Evolutionary conservation across 2,113 vertebrate genomes (phyloP).

Genomic region (Agelaius tricolor): DNA sequence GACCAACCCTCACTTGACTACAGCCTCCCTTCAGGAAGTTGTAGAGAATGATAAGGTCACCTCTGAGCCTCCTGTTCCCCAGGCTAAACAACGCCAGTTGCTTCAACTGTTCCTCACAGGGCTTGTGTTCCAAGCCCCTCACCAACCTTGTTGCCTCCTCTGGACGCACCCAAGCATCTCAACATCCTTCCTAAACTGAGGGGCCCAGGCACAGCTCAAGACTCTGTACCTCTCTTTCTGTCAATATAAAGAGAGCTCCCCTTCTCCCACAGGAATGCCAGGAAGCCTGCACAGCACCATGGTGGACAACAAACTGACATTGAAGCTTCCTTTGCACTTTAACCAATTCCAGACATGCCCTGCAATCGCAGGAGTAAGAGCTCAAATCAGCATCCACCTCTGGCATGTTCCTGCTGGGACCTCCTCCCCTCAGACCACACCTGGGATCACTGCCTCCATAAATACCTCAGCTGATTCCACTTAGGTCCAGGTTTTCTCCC

Average conservation of each 20-base stretch:
- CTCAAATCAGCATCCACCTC: background rate
- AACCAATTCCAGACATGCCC: background rate
- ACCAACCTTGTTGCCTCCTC: too few species aligned
- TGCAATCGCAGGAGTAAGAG: background rate
- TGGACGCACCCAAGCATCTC: too few species aligned
- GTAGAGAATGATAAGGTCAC: too few species aligned
- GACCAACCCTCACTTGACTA: too few species aligned
- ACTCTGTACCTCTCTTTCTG: background rate
- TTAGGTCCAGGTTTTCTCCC: background rate
- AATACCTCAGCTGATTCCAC: background rate
- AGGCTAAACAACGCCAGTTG: too few species aligned
- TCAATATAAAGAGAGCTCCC: background rate
- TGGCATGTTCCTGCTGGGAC: background rate
- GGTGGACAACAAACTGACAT: background rate
- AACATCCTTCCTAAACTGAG: too few species aligned
- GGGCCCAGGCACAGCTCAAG: background rate
- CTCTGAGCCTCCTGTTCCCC: too few species aligned
- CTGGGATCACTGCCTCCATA: background rate
- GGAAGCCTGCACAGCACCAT: rapidly evolving
- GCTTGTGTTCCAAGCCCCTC: too few species aligned
- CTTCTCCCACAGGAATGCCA: background rate
- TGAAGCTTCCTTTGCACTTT: background rate
- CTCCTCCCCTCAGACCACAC: background rate
- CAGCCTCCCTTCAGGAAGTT: too few species aligned
- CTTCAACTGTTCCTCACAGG: too few species aligned